phyloP scores from a whole-genome alignment of 2,113 vertebrate genomes.

The Parus major region DNA sequence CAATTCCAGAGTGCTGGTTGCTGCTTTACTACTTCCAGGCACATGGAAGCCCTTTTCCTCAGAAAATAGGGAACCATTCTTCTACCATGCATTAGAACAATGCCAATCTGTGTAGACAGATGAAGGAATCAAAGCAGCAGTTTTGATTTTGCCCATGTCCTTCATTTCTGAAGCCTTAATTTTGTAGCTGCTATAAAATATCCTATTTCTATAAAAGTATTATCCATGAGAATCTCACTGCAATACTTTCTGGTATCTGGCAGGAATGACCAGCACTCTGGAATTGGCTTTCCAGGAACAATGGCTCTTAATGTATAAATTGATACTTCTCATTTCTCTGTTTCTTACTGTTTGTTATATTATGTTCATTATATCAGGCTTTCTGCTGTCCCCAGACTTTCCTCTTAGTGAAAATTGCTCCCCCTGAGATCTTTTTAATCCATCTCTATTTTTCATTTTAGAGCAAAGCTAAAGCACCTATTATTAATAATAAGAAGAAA shows the following conservation, averaged over 20 bases:
- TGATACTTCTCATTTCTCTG: too few species aligned
- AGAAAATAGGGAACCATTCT: not conserved
- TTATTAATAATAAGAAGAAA: not conserved
- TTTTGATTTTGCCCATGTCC: not conserved
- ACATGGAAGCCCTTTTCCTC: not conserved
- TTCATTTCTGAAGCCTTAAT: not conserved
- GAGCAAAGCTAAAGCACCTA: not conserved
- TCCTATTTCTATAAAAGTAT: not conserved
- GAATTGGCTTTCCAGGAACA: too few species aligned
- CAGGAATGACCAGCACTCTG: not conserved
- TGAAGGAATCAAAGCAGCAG: not conserved
- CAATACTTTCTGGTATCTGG: not conserved
- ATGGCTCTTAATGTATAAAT: too few species aligned
- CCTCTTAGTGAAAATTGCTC: not conserved
- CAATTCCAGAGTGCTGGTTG: not conserved
- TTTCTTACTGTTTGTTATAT: too few species aligned
- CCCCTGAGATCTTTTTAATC: not conserved
- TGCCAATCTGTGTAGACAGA: not conserved
- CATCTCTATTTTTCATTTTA: not conserved
- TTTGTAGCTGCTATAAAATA: not conserved
- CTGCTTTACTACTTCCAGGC: not conserved
- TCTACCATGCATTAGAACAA: not conserved
- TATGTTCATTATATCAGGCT: not conserved
- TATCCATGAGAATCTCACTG: not conserved
- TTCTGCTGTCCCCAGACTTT: not conserved